Evolutionary conservation across 2,888 invertebrate genomes (phyloP), one percentile per base, ranked within the genome.

Genomic region (Oligia latruncula): DNA sequence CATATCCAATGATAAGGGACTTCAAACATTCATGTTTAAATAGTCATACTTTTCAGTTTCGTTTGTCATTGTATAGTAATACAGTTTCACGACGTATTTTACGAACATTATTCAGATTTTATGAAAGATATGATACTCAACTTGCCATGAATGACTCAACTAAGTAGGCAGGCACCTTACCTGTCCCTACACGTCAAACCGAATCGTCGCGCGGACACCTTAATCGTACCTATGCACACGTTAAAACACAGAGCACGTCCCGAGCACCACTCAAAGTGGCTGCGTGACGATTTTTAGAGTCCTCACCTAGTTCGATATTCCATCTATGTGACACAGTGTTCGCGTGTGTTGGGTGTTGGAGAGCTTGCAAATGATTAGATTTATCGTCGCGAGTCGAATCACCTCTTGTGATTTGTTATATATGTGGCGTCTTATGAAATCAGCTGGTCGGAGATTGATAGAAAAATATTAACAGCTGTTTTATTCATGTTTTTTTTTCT

Each of bases 261-360:
- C 66, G 70, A 79, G 78, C 88, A 86, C 89, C 87, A 83, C 89
- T 90, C 90, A 85, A 87, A 90, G 87, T 87, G 87, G 89, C 87
- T 89, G 89, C 91, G 91, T 92, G 92, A 92, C 90, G 90, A 91
- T 91, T 93, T 91, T 92, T 89, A 89, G 87, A 89, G 88, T 88
- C 85, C 55, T 74, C 87, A 62, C 55, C 79, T 87, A 77, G 77
- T 84, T 86, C 73, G 81, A 84, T 90, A 86, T 90, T 90, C 89
- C 88, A 88, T 82, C 81, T 83, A 86, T 71, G 77, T 46, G 78
- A 76, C 88, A 87, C 90, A 65, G 90, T 90, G 87, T 84, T 81
- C 60, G 68, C 65, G 70, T 78, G 81, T 78, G 67, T 80, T 13
- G n/a, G 49, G 15, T 74, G 20, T 43, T 13, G 13, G 67, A 49